Base-by-base conservation (phyloP, 2,888 invertebrate genomes). In the Euplexia lucipara region DNA sequence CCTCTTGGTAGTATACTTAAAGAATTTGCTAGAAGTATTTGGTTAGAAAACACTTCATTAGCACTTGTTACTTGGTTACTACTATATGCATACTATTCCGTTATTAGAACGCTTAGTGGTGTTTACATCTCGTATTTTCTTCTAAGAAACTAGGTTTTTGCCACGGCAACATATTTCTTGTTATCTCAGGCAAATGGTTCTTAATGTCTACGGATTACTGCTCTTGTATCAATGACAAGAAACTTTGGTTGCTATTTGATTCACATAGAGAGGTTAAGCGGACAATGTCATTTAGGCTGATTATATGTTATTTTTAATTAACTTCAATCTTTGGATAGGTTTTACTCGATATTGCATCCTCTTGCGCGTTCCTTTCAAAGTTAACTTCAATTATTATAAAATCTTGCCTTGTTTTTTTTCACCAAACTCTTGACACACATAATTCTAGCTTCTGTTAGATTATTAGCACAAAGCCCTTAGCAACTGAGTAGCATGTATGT, bases 341-440 rank as follows among this genome's bases (percentile, higher is more conserved):
- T 22, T 30, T 39, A 30, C 5, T 10, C 66, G 16, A 6, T 34
- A 47, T 35, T 48, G 22, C 22, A 60, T 63, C 37, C 64, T 72
- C 51, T 44, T 52, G 67, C 66, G 69, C 67, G 77, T 76, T 73
- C 75, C 56, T 70, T 71, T 58, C 70, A 80, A 73, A 74, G 49
- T 59, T 60, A 78, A 62, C 44, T 59, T 66, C 30, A 60, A 63
- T 71, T 60, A 45, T 66, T 48, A 70, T 76, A 65, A 74, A 65
- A 53, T 63, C 61, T 64, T 71, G 48, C 32, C 45, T 37, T 48
- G 42, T 52, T 52, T 80, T 76, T n/a, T n/a, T n/a, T n/a, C n/a
- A 75, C 72, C 72, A 63, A 34, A 42, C 47, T 62, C 59, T 67
- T 76, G 72, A 75, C 76, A 75, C 60, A 74, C 37, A 60, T 75